These are phyloP conservation scores for Orthosia cruda DNA, from an alignment of 2,888 invertebrate genomes.

Conservation along the genomic window DNA sequence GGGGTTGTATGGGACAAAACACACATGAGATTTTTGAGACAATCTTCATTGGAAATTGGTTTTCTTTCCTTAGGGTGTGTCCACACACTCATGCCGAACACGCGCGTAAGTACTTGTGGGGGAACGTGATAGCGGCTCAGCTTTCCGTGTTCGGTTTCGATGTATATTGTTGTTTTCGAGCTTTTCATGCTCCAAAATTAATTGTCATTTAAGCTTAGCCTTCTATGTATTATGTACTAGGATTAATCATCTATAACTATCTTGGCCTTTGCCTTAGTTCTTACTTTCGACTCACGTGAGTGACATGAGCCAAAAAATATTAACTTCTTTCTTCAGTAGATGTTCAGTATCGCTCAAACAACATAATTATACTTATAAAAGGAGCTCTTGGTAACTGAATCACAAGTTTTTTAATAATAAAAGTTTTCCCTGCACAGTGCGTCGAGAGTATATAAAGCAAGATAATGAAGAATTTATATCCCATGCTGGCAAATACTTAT, in stretches of 20 bases:
- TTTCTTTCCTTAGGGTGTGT: constrained; percentile 23
- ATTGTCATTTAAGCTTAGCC: too few relatives aligned
- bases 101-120: neutral
- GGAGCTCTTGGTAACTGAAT: too few relatives aligned
- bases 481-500: constrained; percentile 23
- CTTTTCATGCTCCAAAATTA: too few relatives aligned
- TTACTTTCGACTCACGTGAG: neutral
- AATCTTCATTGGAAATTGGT: constrained; percentile 42
- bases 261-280: neutral
- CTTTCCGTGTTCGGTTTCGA: neutral
- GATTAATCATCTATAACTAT: too few relatives aligned
- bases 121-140: neutral
- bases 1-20: constrained; percentile 20
- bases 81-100: neutral
- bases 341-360: neutral
- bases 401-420: neutral
- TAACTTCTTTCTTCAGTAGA: neutral
- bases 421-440: neutral
- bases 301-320: too few relatives aligned
- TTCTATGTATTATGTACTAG: neutral
- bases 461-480: neutral
- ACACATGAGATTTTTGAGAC: constrained; percentile 32
- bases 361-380: neutral
- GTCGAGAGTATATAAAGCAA: neutral
- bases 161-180: neutral